Conservation (phyloP, 64 coral and sea anemone species). For the Montipora capricornis region DNA sequence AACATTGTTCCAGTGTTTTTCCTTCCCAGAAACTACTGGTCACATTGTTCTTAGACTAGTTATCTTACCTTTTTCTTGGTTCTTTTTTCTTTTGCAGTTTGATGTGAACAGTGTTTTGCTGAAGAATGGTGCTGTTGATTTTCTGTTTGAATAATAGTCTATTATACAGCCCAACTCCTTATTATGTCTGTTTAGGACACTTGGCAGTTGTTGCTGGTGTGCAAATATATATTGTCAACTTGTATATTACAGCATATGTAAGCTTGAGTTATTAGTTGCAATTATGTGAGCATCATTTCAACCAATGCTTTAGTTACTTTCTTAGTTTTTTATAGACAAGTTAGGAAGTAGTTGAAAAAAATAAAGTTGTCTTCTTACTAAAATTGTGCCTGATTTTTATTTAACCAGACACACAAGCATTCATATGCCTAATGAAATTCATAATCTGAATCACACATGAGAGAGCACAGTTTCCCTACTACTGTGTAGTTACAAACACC, state of each 20-base stretch:
- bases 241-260: not conserved
- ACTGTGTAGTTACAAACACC: too few relatives aligned
- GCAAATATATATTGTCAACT: not conserved
- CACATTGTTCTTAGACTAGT: too few relatives aligned
- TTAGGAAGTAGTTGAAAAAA: not conserved
- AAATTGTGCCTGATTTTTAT: not conserved
- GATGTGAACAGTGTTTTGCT: not conserved
- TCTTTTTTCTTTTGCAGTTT: not conserved
- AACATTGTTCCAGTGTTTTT: too few relatives aligned
- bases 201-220: too few relatives aligned
- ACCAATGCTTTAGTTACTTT: not conserved
- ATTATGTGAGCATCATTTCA: not conserved
- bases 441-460: too few relatives aligned
- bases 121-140: not conserved
- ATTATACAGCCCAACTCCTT: not conserved
- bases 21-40: too few relatives aligned
- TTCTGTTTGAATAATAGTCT: not conserved
- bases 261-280: not conserved
- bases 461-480: too few relatives aligned
- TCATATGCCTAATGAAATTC: too few relatives aligned
- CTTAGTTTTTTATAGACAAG: slow-evolving; percentile 24
- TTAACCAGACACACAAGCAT: not conserved
- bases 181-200: too few relatives aligned
- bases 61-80: too few relatives aligned
- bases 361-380: slow-evolving; percentile 9